Percentiles rank a stretch among this genome's conserved stretches.
Conservation (phyloP, 2,113 vertebrate genomes). For the Mobula hypostoma region DNA sequence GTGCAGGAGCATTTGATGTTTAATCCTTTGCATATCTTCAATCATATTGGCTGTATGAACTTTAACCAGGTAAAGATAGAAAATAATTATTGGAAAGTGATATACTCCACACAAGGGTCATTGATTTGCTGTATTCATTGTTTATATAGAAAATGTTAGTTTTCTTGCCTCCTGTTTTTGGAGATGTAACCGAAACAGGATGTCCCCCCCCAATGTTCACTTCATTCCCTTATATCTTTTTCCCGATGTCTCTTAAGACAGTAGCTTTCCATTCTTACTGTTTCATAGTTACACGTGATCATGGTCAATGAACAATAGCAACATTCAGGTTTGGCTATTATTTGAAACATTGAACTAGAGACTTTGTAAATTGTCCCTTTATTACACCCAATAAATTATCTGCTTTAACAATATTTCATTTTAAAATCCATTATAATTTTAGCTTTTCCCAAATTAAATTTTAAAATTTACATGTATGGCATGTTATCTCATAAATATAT, state of each 20-base stretch:
- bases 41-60: constrained; percentile 59
- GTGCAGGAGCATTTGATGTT: constrained; percentile 51
- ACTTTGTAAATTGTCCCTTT: not conserved
- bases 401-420: not conserved
- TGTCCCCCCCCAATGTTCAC: not conserved
- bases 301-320: not conserved
- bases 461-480: not conserved
- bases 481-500: not conserved
- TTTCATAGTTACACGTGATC: not conserved
- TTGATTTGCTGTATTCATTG: not conserved
- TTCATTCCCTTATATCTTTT: not conserved
- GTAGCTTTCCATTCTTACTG: too few species aligned
- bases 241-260: not conserved
- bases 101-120: not conserved
- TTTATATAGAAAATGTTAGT: not conserved
- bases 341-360: not conserved
- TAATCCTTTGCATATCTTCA: constrained; percentile 72
- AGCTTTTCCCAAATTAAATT: not conserved
- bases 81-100: not conserved
- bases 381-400: not conserved
- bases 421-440: not conserved
- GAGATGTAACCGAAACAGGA: too few species aligned
- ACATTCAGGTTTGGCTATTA: not conserved
- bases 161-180: not conserved
- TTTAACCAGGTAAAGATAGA: constrained; percentile 73